A percentile compares a stretch with the other conserved stretches of the same genome.
Evolutionary conservation across 1,140 invertebrate species (phyloP).

Genomic region (Lycorma delicatula): DNA sequence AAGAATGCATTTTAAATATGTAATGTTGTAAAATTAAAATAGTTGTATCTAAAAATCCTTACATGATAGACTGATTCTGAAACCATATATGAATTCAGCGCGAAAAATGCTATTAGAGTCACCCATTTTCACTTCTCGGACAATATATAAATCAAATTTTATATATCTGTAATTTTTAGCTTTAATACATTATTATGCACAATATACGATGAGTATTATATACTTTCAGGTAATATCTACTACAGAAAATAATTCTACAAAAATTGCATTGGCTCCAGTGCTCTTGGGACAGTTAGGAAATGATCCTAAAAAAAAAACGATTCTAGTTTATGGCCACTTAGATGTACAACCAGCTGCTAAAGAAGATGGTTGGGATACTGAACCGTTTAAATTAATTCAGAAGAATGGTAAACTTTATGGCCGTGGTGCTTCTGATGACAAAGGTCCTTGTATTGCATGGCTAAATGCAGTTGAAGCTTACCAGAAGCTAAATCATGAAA

Average conservation of each 20-base stretch:
- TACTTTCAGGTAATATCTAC: no score
- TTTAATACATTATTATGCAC: constrained; percentile 54
- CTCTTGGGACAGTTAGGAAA: constrained; percentile 76
- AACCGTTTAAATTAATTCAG: constrained; percentile 86
- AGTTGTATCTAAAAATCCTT: no score
- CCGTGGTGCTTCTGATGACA: constrained; percentile 89
- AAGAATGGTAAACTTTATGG: constrained; percentile 88
- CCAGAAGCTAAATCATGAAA: constrained; percentile 54
- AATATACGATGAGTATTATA: constrained; percentile 60
- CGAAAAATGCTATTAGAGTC: no score
- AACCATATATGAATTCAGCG: no score
- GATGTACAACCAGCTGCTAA: constrained; percentile 92
- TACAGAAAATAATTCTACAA: no score
- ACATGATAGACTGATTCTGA: no score
- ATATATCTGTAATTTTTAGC: no score
- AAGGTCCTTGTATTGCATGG: constrained; percentile 89
- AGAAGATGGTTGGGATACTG: constrained; percentile 91
- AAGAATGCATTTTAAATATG: no score
- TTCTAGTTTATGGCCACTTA: constrained; percentile 93
- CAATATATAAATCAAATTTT: no score
- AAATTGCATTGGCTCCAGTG: constrained; percentile 77
- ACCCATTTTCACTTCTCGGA: no score
- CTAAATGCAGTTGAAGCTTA: constrained; percentile 87
- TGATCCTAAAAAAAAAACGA: constrained; percentile 80
- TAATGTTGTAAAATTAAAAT: no score